A percentile compares a stretch with the other conserved stretches of the same genome.
These are phyloP conservation scores for Salvelinus fontinalis DNA, from an alignment of 2,113 vertebrate genomes.

Conservation along the genomic window DNA sequence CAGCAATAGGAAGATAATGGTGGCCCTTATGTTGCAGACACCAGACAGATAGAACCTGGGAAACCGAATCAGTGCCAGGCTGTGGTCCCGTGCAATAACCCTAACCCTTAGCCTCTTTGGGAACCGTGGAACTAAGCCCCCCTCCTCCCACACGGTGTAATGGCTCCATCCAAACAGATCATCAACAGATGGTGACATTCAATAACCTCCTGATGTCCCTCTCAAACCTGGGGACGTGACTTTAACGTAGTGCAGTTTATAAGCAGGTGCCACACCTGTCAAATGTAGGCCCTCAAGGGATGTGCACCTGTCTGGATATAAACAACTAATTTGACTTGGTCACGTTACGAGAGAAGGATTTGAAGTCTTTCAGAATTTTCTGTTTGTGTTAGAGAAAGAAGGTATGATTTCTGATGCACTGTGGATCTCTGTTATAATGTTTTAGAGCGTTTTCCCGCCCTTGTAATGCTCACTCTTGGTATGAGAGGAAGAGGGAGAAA, in stretches of 20 bases:
- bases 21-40: slow-evolving; percentile 5
- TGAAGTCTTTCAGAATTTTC: no score
- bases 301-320: neutral
- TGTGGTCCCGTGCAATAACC: slow-evolving; percentile 62
- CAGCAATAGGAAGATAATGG: slow-evolving; percentile 37
- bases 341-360: neutral
- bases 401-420: no score
- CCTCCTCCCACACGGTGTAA: slow-evolving; percentile 40
- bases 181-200: slow-evolving; percentile 75
- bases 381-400: no score
- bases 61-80: slow-evolving; percentile 60
- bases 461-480: neutral
- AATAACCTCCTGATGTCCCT: slow-evolving; percentile 54
- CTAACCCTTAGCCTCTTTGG: slow-evolving; percentile 28
- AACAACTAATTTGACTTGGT: neutral
- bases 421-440: neutral
- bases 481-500: neutral
- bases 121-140: slow-evolving; percentile 15
- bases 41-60: slow-evolving; percentile 31
- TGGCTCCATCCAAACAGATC: slow-evolving; percentile 50
- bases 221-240: slow-evolving; percentile 26
- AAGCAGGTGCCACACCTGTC: slow-evolving; percentile 49
- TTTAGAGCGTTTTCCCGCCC: neutral
- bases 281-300: slow-evolving; percentile 21
- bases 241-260: slow-evolving; percentile 48